Evolutionary conservation across 1,140 invertebrate species (phyloP).

Genomic region (Anagrus nilaparvatae): DNA sequence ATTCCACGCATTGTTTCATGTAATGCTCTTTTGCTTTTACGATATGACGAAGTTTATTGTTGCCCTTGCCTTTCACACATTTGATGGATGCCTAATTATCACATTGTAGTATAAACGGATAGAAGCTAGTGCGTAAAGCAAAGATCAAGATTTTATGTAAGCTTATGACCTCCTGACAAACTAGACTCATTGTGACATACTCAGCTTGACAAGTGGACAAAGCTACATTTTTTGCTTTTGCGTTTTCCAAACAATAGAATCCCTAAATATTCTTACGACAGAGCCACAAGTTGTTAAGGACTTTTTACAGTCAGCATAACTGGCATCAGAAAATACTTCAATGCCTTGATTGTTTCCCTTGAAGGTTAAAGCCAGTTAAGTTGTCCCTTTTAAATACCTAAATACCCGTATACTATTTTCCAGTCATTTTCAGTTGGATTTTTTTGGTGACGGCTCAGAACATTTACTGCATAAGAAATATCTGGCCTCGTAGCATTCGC

Average conservation of each 20-base stretch:
- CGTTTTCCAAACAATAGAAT: constrained; percentile 13
- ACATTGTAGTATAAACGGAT: background rate
- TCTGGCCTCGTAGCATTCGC: too few species aligned
- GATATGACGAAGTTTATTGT: constrained; percentile 8
- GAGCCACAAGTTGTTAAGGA: constrained; percentile 14
- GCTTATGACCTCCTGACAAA: constrained; percentile 8
- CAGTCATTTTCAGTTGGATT: too few species aligned
- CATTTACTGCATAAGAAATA: constrained; percentile 13
- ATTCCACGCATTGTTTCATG: constrained; percentile 8
- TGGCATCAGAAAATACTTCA: constrained; percentile 11
- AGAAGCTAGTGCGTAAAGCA: background rate
- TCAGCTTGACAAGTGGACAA: constrained; percentile 12
- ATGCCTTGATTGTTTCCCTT: background rate
- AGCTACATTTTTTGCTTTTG: constrained; percentile 9
- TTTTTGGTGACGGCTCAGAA: constrained; percentile 9
- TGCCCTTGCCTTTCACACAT: constrained; percentile 2
- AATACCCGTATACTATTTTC: constrained; percentile 10
- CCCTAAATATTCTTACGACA: constrained; percentile 10
- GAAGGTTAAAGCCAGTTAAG: constrained; percentile 4
- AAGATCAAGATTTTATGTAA: constrained; percentile 1
- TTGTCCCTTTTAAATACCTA: constrained; percentile 9
- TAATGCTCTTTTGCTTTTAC: constrained; percentile 5
- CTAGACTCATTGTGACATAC: constrained; percentile 12
- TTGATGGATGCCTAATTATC: constrained; percentile 3
- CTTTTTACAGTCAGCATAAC: constrained; percentile 13